A percentile compares a stretch with the other conserved stretches of the same genome.
These are phyloP conservation scores for Ophioninae sp. DNA, from an alignment of 2,888 invertebrate species.

Conservation along the genomic window DNA sequence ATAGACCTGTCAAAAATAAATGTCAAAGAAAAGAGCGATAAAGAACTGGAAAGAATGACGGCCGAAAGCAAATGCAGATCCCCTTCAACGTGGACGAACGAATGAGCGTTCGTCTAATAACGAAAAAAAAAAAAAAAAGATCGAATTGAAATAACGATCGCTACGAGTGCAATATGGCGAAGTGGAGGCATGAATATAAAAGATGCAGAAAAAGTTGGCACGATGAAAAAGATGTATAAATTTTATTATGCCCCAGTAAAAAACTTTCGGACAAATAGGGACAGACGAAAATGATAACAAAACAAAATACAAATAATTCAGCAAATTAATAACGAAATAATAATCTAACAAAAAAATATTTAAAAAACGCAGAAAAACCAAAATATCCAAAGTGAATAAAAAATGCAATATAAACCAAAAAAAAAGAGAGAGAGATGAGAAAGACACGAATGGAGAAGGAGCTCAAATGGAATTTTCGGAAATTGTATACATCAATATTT, in stretches of 20 bases:
- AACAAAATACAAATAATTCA: too few species aligned
- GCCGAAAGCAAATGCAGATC: not conserved
- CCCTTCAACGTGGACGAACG: constrained; percentile 48
- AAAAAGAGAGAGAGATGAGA: not conserved
- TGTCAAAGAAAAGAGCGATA: not conserved
- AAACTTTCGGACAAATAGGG: too few species aligned
- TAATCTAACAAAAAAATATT: too few species aligned
- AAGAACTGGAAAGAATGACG: not conserved
- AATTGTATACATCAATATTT: too few species aligned
- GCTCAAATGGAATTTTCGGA: too few species aligned
- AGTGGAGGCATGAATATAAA: constrained; percentile 12
- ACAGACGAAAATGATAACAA: too few species aligned
- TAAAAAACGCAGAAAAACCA: too few species aligned
- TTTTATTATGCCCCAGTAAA: too few species aligned
- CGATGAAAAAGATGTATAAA: too few species aligned
- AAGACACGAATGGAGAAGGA: not conserved
- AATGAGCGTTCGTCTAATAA: constrained; percentile 72
- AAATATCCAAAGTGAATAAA: too few species aligned
- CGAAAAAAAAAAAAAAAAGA: constrained; percentile 71
- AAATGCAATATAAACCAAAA: too few species aligned
- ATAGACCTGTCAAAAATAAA: constrained; percentile 35
- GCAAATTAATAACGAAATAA: too few species aligned
- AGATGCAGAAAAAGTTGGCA: not conserved
- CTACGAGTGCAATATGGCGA: constrained; percentile 41
- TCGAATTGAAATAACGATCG: constrained; percentile 65